Conservation (phyloP, 1,140 invertebrate species). For the Coboldia fuscipes region DNA sequence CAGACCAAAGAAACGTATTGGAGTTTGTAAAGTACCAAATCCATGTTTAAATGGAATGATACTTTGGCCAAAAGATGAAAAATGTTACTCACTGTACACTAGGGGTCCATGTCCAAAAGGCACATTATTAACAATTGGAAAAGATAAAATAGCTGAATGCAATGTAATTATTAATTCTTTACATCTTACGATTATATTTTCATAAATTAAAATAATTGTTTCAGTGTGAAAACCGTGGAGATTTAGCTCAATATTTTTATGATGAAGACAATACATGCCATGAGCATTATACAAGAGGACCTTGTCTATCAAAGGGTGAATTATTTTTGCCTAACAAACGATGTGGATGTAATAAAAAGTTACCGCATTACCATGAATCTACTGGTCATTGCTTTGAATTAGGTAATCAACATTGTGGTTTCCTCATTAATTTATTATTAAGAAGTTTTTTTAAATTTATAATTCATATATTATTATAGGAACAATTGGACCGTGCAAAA, state of each 20-base stretch:
- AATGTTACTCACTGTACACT: constrained; percentile 42
- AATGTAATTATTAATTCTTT: constrained; percentile 15
- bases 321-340: constrained; percentile 46
- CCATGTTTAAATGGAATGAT: constrained; percentile 34
- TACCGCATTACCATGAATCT: constrained; percentile 47
- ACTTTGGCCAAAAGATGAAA: constrained; percentile 47
- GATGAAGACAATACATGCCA: constrained; percentile 37
- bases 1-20: constrained; percentile 31
- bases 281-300: constrained; percentile 53
- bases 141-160: constrained; percentile 36
- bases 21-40: constrained; percentile 39
- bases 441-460: too few relatives aligned
- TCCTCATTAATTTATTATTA: too few relatives aligned
- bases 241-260: constrained; percentile 26
- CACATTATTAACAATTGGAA: constrained; percentile 31
- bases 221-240: constrained; percentile 22
- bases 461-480: constrained; percentile 23
- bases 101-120: constrained; percentile 55
- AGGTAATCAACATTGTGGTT: constrained; percentile 27
- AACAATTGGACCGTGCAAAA: constrained; percentile 40
- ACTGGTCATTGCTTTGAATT: constrained; percentile 50
- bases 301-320: constrained; percentile 46
- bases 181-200: neutral
- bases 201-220: constrained; percentile 4
- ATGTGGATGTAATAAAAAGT: constrained; percentile 42